Evolutionary conservation across 2,888 invertebrate species (phyloP).

Genomic region (Drosophila seclusa): DNA sequence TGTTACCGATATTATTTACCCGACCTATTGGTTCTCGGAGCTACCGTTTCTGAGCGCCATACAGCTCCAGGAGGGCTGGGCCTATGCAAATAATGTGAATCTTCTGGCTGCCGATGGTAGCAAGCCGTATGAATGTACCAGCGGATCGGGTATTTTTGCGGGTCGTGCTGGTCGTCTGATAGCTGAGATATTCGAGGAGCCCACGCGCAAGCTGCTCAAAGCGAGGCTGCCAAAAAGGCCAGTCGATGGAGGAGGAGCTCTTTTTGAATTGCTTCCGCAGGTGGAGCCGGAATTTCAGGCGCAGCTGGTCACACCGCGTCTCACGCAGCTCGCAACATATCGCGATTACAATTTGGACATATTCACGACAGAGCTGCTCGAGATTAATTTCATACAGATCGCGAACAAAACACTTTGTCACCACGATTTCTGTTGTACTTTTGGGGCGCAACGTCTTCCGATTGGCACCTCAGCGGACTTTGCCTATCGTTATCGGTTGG

Average conservation of each 20-base stretch:
- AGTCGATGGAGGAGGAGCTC: background rate
- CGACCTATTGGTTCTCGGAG: slow-evolving; percentile 93
- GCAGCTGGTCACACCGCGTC: slow-evolving; percentile 50
- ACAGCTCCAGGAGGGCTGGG: slow-evolving; percentile 88
- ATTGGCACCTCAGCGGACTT: slow-evolving; percentile 27
- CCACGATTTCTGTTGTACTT: slow-evolving; percentile 83
- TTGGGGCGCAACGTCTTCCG: slow-evolving; percentile 44
- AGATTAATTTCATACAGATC: slow-evolving; percentile 36
- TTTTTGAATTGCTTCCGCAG: slow-evolving; percentile 34
- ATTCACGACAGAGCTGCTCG: slow-evolving; percentile 63
- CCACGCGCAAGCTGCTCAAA: slow-evolving; percentile 61
- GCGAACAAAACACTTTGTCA: slow-evolving; percentile 32
- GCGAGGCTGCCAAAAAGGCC: slow-evolving; percentile 76
- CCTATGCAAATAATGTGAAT: slow-evolving; percentile 87
- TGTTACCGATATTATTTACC: slow-evolving; percentile 84
- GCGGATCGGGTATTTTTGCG: slow-evolving; percentile 88
- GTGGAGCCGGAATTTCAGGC: slow-evolving; percentile 56
- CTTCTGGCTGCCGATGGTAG: slow-evolving; percentile 88
- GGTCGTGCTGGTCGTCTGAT: slow-evolving; percentile 80
- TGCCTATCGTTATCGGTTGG: slow-evolving; percentile 80
- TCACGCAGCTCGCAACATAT: slow-evolving; percentile 62
- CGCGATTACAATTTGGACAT: slow-evolving; percentile 80
- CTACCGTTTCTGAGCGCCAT: slow-evolving; percentile 88
- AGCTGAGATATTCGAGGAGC: slow-evolving; percentile 67
- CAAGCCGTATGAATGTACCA: slow-evolving; percentile 85